These are phyloP conservation scores for Lottia gigantea DNA, from an alignment of 2,888 invertebrate genomes.

Conservation along the genomic window DNA sequence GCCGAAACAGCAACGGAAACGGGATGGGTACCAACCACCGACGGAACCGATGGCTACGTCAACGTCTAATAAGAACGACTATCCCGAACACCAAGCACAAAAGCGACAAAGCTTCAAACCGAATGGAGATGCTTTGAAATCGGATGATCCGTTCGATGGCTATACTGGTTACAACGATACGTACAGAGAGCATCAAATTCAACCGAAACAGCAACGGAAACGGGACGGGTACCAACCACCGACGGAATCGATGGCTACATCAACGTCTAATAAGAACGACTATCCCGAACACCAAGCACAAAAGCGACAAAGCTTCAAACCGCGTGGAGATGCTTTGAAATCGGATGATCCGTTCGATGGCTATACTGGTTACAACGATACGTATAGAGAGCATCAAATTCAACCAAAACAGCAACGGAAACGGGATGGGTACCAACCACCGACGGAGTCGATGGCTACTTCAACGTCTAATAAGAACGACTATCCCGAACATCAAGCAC, in stretches of 20 bases:
- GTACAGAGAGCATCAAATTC: constrained; percentile 52
- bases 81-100: constrained; percentile 26
- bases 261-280: constrained; percentile 24
- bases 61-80: constrained; percentile 50
- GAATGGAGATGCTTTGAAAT: constrained; percentile 40
- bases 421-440: constrained; percentile 44
- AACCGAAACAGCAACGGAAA: constrained; percentile 24
- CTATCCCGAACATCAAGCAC: neutral
- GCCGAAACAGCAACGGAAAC: constrained; percentile 25
- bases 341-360: constrained; percentile 1
- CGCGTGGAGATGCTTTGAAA: neutral
- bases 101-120: constrained; percentile 50
- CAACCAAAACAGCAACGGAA: constrained; percentile 27
- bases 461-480: constrained; percentile 24
- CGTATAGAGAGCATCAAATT: constrained; percentile 51
- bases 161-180: constrained; percentile 60
- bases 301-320: neutral
- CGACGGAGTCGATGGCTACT: constrained; percentile 37
- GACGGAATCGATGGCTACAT: constrained; percentile 33
- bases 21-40: constrained; percentile 29
- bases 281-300: constrained; percentile 2
- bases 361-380: constrained; percentile 54
- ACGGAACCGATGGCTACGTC: constrained; percentile 47
- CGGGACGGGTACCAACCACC: constrained; percentile 48
- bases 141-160: constrained; percentile 54